These are phyloP conservation scores for Staurois parvus DNA, from an alignment of 2,797 vertebrate species.

Conservation along the genomic window DNA sequence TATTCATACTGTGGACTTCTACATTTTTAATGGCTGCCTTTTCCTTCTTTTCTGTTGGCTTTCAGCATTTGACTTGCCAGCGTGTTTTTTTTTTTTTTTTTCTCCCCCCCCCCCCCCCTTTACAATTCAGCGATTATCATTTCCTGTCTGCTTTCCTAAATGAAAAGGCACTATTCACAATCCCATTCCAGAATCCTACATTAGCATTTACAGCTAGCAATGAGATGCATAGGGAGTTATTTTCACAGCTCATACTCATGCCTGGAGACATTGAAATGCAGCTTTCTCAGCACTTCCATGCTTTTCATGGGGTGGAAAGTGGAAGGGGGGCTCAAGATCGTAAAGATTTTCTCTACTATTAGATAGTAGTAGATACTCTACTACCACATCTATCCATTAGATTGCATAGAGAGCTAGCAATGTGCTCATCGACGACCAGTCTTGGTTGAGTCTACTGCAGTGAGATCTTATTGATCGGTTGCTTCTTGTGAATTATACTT, in stretches of 20 bases:
- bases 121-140: conserved; percentile 52
- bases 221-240: conserved; percentile 14
- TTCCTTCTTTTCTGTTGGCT: conserved; percentile 27
- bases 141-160: conserved; percentile 64
- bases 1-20: conserved; percentile 41
- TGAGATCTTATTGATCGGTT: too few species aligned
- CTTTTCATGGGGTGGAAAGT: conserved; percentile 31
- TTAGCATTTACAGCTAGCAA: conserved; percentile 48
- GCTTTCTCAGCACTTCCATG: conserved; percentile 26
- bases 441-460: background rate
- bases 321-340: background rate
- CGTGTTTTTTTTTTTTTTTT: too few species aligned
- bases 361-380: background rate
- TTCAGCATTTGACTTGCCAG: conserved; percentile 23
- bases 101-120: background rate
- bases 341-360: background rate
- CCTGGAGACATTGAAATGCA: background rate
- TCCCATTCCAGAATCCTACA: conserved; percentile 48
- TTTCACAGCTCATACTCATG: conserved; percentile 12
- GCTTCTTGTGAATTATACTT: background rate
- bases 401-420: background rate
- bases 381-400: too few species aligned
- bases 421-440: too few species aligned
- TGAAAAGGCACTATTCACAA: conserved; percentile 44
- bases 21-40: conserved; percentile 27